These are phyloP conservation scores for Drosophila littoralis DNA, from an alignment of 1,140 invertebrate species.

Conservation along the genomic window DNA sequence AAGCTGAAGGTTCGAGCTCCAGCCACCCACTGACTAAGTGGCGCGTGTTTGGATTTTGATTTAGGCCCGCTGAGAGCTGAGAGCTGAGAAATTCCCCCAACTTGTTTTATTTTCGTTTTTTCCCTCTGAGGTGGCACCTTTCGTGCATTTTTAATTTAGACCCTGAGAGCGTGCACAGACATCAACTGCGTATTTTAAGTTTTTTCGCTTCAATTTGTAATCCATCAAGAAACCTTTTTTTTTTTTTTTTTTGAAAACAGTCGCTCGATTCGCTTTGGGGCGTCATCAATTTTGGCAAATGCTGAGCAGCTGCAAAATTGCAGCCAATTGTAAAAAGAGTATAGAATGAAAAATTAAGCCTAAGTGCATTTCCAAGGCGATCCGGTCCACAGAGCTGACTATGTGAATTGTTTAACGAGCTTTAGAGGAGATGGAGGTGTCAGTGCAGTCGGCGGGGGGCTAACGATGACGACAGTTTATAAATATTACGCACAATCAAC, in stretches of 20 bases:
- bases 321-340: conserved; percentile 76
- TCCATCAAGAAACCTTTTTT: conserved; percentile 66
- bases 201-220: conserved; percentile 68
- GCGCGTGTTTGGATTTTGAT: conserved; percentile 77
- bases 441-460: conserved; percentile 1
- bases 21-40: conserved; percentile 62
- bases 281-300: conserved; percentile 73
- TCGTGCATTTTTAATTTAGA: conserved; percentile 70
- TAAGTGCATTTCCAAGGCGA: conserved; percentile 81
- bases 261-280: conserved; percentile 22
- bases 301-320: conserved; percentile 61
- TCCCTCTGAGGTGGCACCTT: conserved; percentile 35
- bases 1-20: conserved; percentile 9
- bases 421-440: conserved; percentile 34
- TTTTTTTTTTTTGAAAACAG: conserved; percentile 9
- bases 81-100: conserved; percentile 44
- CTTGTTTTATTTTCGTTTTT: conserved; percentile 19
- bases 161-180: conserved; percentile 45
- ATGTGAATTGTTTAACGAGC: conserved; percentile 64
- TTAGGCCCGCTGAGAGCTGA: conserved; percentile 45
- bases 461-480: conserved; percentile 79
- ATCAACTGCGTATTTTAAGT: conserved; percentile 15
- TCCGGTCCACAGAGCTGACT: conserved; percentile 40
- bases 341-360: conserved; percentile 67
- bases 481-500: conserved; percentile 76